These are phyloP conservation scores for Sinocyclocheilus rhinocerous DNA, from an alignment of 2,113 vertebrate genomes.

Conservation along the genomic window DNA sequence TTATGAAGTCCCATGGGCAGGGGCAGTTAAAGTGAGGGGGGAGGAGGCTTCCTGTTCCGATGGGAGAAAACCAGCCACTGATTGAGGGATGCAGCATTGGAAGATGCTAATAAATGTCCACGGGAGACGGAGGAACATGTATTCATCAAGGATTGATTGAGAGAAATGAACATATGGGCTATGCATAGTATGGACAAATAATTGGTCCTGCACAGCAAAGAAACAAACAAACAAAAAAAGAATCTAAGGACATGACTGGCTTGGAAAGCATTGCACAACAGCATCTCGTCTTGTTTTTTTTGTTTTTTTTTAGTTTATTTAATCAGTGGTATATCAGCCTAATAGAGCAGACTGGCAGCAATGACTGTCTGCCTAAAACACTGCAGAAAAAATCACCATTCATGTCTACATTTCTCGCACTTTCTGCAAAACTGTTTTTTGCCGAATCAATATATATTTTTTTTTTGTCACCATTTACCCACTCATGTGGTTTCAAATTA, in stretches of 20 bases:
- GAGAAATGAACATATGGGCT: not conserved
- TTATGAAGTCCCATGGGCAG: slow-evolving; percentile 80
- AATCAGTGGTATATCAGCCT: not conserved
- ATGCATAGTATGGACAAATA: slow-evolving; percentile 7
- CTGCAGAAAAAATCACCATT: not conserved
- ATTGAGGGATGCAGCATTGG: slow-evolving; percentile 12
- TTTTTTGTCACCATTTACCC: not conserved
- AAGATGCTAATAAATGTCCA: slow-evolving; percentile 42
- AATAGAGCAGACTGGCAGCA: not conserved
- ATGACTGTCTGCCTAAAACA: not conserved
- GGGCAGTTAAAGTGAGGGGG: slow-evolving; percentile 52
- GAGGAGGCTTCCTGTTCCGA: slow-evolving; percentile 9
- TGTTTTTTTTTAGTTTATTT: too few species aligned
- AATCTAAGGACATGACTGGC: not conserved
- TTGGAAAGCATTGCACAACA: not conserved
- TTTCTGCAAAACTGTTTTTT: not conserved
- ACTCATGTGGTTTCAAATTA: not conserved
- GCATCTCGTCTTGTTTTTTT: not conserved
- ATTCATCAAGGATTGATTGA: not conserved
- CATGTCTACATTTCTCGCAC: not conserved
- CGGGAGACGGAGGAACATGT: slow-evolving; percentile 15
- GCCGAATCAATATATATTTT: not conserved
- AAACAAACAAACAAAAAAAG: not conserved
- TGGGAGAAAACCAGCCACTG: slow-evolving; percentile 18
- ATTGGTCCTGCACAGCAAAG: not conserved